Evolutionary conservation across 2,888 invertebrate genomes (phyloP).

Genomic region (Ormyrus thymus): DNA sequence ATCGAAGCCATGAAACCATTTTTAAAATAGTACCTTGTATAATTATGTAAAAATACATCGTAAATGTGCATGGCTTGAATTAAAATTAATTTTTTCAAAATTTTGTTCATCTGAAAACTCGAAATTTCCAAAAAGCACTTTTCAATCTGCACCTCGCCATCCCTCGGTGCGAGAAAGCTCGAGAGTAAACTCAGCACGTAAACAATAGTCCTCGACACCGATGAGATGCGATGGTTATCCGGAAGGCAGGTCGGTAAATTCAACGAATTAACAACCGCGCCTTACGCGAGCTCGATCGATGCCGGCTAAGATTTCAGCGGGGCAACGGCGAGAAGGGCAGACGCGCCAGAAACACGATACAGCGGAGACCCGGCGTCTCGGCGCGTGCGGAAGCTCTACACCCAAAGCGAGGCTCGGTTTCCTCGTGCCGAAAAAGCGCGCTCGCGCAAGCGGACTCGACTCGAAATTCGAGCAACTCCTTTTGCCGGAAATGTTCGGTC

Average conservation of each 20-base stretch:
- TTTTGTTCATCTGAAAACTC: no score
- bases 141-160: no score
- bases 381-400: constrained; percentile 26
- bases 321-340: constrained; percentile 42
- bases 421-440: neutral
- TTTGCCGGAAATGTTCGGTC: neutral
- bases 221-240: neutral
- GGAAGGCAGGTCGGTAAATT: neutral
- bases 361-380: constrained; percentile 42
- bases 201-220: neutral
- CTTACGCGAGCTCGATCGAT: constrained; percentile 42
- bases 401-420: constrained; percentile 9
- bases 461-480: neutral
- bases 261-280: constrained; percentile 36
- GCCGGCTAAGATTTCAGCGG: constrained; percentile 41
- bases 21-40: no score
- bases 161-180: no score
- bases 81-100: no score
- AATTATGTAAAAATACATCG: no score
- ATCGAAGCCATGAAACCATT: no score
- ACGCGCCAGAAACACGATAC: constrained; percentile 54
- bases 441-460: no score
- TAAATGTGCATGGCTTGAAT: no score
- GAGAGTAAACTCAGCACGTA: no score
- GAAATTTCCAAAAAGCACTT: no score